Evolutionary conservation across 2,888 invertebrate genomes (phyloP).

Genomic region (Galerucella nymphaeae): DNA sequence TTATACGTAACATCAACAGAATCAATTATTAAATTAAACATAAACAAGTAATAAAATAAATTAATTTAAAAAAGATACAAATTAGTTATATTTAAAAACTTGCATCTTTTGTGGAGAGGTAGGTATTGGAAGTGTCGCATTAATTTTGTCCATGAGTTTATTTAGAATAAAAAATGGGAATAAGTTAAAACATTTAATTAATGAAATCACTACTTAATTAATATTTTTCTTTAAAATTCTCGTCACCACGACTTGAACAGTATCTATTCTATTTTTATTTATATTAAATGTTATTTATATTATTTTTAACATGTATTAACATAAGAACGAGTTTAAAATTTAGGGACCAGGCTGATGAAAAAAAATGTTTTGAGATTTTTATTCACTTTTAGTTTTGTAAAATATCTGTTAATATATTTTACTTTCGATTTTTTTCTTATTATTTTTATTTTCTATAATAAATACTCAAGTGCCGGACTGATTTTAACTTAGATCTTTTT

Average conservation of each 20-base stretch:
- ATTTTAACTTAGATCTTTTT: neutral
- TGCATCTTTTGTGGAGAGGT: too few relatives aligned
- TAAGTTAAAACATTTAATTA: too few relatives aligned
- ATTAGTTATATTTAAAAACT: too few relatives aligned
- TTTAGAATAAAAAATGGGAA: too few relatives aligned
- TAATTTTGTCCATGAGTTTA: too few relatives aligned
- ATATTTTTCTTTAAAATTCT: neutral
- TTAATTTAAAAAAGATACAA: too few relatives aligned
- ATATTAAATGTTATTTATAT: constrained; percentile 4
- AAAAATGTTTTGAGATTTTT: constrained; percentile 6
- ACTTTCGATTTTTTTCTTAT: constrained; percentile 10
- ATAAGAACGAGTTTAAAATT: constrained; percentile 15
- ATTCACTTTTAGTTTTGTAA: neutral
- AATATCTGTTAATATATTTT: constrained; percentile 19
- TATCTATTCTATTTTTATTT: constrained; percentile 6
- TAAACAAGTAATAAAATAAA: too few relatives aligned
- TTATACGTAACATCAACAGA: too few relatives aligned
- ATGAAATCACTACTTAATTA: too few relatives aligned
- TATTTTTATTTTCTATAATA: neutral
- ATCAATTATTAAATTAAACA: too few relatives aligned
- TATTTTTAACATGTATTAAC: neutral
- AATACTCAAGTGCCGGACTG: neutral
- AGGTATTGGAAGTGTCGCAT: too few relatives aligned
- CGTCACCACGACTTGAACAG: constrained; percentile 5
- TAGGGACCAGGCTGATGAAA: constrained; percentile 21